Base-by-base conservation (phyloP, 2,888 invertebrate genomes). In the Thymelicus sylvestris region DNA sequence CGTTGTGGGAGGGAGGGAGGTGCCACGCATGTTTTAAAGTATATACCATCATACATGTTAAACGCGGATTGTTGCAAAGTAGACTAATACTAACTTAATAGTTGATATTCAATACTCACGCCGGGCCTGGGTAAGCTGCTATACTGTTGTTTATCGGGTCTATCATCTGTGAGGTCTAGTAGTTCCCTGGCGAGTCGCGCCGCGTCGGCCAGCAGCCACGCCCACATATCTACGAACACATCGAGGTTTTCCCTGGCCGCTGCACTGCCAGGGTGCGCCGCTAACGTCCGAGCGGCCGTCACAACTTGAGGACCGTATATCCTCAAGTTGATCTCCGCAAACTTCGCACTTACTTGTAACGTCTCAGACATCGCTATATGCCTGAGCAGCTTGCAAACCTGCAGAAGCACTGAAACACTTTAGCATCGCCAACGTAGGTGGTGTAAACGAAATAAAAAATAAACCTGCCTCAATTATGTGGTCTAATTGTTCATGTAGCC, bases 211-310 rank as follows among this genome's bases (percentile, higher is more conserved):
- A 98, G 96, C 73, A 99, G 95, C 95, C 98, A 97, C 83, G 98
- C 97, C 97, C 98, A 99, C 97, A 98, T 98, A 83, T 98, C 98
- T 44, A 97, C 96, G 86, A 98, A 98, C 76, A 98, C 98, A 92
- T 99, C 99, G 67, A 99, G 95, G 94, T 99, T 99, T 88, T 99
- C 99, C 84, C 98, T 96, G 76, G 99, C 98, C 77, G 99, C 98
- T 89, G 98, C 97, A 87, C 98, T 98, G 74, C 96, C 96, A 7
- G 99, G 98, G 93, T 98, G 97, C 80, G 97, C 96, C 73, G 98
- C 97, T 74, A 99, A 91, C 63, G 98, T 98, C 81, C 98, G 96
- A 72, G 99, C 98, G 57, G 99, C 98, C 69, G 98, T 97, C 78
- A 99, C 96, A 67, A 97, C 96, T 95, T 99, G 98, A 52, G 99